A percentile compares a stretch with the other conserved stretches of the same genome.
phyloP scores from a whole-genome alignment of 53 echinoderm and acorn worm species.

The Henricia sp. region DNA sequence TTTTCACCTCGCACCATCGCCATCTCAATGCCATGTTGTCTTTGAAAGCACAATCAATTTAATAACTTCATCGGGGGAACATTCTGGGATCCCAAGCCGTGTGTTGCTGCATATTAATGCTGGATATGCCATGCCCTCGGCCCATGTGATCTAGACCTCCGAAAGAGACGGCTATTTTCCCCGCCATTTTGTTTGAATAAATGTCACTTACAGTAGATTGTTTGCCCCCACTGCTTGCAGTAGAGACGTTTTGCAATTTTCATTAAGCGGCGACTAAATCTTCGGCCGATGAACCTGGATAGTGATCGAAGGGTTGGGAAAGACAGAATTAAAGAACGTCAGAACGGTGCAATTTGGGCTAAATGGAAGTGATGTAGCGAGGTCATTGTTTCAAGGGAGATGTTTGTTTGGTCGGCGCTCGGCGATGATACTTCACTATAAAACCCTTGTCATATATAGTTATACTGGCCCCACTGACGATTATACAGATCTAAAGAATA shows the following conservation, averaged over 20 bases:
- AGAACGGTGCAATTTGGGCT: neutral
- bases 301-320: neutral
- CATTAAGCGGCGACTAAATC: slow-evolving; percentile 1
- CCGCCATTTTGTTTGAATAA: slow-evolving; percentile 12
- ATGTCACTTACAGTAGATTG: slow-evolving; percentile 5
- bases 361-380: slow-evolving; percentile 1
- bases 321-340: neutral
- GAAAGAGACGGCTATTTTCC: neutral
- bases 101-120: slow-evolving; percentile 27
- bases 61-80: slow-evolving; percentile 46
- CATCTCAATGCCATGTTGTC: slow-evolving; percentile 61
- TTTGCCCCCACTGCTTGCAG: neutral
- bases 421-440: neutral
- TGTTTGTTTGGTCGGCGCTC: slow-evolving; percentile 19
- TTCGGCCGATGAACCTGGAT: slow-evolving; percentile 22
- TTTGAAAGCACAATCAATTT: slow-evolving; percentile 65
- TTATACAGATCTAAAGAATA: neutral
- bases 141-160: neutral
- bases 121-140: slow-evolving; percentile 38
- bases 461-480: neutral
- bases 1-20: slow-evolving; percentile 50
- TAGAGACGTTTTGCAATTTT: neutral
- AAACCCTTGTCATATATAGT: neutral
- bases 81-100: neutral
- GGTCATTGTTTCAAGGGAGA: slow-evolving; percentile 18